A percentile compares a stretch with the other conserved stretches of the same genome.
Conservation (phyloP, 2,888 invertebrate genomes). For the Brachylomia viminalis region DNA sequence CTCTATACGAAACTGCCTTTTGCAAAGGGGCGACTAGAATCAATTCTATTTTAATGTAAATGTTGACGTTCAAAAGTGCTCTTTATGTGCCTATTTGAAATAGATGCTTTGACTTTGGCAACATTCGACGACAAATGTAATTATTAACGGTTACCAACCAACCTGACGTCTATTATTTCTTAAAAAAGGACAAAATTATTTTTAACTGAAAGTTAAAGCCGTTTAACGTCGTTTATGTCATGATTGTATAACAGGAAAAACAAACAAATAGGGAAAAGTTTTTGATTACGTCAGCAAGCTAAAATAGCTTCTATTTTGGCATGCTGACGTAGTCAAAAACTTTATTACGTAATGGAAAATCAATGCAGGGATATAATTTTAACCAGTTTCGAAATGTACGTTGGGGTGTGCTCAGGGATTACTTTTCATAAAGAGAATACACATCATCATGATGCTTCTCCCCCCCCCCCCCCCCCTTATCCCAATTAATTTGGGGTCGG, state of each 20-base stretch:
- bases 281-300: too few relatives aligned
- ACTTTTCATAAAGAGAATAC: not conserved
- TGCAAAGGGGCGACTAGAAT: too few relatives aligned
- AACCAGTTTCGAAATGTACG: not conserved
- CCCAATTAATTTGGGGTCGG: not conserved
- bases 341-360: not conserved
- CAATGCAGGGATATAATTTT: not conserved
- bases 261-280: not conserved
- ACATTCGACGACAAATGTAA: slow-evolving; percentile 10
- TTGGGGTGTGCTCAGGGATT: not conserved
- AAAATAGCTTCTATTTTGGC: slow-evolving; percentile 16
- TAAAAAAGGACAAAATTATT: not conserved
- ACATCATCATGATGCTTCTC: not conserved
- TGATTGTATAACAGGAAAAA: not conserved
- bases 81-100: too few relatives aligned
- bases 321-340: not conserved
- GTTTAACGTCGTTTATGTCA: not conserved
- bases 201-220: not conserved
- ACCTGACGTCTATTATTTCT: not conserved
- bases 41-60: too few relatives aligned
- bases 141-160: slow-evolving; percentile 4
- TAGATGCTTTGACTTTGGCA: too few relatives aligned
- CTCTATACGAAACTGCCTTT: too few relatives aligned
- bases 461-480: not conserved
- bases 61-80: too few relatives aligned